Evolutionary conservation across 2,113 vertebrate genomes (phyloP).

Genomic region (Passer montanus): DNA sequence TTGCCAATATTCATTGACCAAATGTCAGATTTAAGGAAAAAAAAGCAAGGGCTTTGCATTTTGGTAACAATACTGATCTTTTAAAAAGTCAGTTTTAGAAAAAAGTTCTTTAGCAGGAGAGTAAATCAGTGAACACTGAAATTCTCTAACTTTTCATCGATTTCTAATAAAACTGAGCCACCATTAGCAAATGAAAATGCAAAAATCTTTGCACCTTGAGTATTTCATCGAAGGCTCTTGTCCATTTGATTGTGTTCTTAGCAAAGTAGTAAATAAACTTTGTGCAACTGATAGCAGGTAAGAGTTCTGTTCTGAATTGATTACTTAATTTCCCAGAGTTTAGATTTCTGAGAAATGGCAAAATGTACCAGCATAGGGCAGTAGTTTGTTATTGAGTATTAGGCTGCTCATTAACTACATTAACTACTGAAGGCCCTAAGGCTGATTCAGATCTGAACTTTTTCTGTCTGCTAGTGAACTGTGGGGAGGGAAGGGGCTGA

Average conservation of each 20-base stretch:
- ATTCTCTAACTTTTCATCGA: not conserved
- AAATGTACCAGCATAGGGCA: not conserved
- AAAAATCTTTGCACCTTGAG: not conserved
- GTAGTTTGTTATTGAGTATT: not conserved
- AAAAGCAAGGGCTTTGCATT: not conserved
- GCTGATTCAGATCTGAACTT: not conserved
- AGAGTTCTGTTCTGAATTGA: not conserved
- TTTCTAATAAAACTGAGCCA: not conserved
- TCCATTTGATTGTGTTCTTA: not conserved
- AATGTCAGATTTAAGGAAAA: not conserved
- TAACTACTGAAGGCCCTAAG: not conserved
- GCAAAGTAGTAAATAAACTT: not conserved
- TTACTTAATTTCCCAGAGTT: not conserved
- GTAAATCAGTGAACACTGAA: not conserved
- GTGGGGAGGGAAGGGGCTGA: not conserved
- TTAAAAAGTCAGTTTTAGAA: not conserved
- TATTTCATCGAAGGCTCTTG: not conserved
- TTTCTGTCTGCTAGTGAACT: not conserved
- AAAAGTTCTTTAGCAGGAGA: not conserved
- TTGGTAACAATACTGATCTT: not conserved
- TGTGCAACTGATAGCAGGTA: not conserved
- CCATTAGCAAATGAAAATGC: not conserved
- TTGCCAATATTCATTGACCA: not conserved
- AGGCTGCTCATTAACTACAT: not conserved
- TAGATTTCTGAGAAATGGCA: constrained; percentile 13